Evolutionary conservation across 2,888 invertebrate genomes (phyloP).

Genomic region (Abrostola tripartita): DNA sequence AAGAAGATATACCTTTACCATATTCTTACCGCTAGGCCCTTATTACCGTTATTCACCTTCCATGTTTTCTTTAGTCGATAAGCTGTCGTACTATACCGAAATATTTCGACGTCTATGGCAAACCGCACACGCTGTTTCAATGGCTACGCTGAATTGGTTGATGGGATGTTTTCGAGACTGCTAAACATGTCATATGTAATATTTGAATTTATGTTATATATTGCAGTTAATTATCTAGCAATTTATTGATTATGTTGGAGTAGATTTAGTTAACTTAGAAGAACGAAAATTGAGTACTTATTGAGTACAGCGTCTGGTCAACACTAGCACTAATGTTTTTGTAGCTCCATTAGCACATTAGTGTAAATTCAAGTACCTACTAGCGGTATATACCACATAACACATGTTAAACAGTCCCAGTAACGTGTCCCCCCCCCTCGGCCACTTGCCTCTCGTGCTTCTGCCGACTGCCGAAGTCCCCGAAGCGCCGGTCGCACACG

Average conservation of each 20-base stretch:
- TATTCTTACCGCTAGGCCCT: neutral
- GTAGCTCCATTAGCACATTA: no score
- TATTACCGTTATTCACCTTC: slow-evolving; percentile 19
- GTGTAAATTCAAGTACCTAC: no score
- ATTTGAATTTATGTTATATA: no score
- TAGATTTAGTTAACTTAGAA: no score
- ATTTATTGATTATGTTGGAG: no score
- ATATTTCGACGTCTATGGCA: neutral
- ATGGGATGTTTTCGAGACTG: slow-evolving; percentile 5
- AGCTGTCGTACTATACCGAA: neutral
- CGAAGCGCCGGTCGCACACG: slow-evolving; percentile 81
- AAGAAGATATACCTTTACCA: slow-evolving; percentile 3
- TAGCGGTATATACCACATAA: no score
- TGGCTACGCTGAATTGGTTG: slow-evolving; percentile 1
- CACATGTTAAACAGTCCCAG: slow-evolving; percentile 1
- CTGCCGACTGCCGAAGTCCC: slow-evolving; percentile 83
- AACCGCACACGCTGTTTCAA: slow-evolving; percentile 36
- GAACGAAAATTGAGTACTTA: no score
- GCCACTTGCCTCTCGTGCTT: slow-evolving; percentile 82
- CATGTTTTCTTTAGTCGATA: slow-evolving; percentile 23
- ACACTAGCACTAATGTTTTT: no score
- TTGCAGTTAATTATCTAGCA: no score
- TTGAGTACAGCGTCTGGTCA: no score
- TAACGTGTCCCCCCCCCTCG: neutral
- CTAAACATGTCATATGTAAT: neutral